A percentile compares a stretch with the other conserved stretches of the same genome.
Conservation (phyloP, 2,113 vertebrate species). For the Numida meleagris region DNA sequence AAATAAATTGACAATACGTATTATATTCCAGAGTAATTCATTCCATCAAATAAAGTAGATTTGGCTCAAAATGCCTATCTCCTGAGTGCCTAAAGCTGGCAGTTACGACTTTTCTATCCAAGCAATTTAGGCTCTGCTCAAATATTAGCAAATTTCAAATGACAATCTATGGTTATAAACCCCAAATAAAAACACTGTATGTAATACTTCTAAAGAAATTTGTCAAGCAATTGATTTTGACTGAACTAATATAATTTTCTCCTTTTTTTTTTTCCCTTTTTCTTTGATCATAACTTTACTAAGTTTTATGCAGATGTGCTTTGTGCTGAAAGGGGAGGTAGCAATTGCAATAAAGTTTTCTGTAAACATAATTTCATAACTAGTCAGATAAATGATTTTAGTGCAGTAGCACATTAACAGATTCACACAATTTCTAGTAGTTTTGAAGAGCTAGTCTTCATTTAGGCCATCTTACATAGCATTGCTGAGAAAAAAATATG, state of each 20-base stretch:
- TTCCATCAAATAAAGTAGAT: neutral
- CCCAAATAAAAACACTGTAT: neutral
- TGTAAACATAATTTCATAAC: neutral
- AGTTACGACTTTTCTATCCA: conserved; percentile 9
- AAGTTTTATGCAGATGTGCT: neutral
- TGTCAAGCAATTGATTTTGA: conserved; percentile 7
- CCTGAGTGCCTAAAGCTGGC: neutral
- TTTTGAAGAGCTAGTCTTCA: neutral
- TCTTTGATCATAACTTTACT: neutral
- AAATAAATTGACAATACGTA: neutral
- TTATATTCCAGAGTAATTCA: neutral
- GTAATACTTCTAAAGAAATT: neutral
- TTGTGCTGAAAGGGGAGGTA: neutral
- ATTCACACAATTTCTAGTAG: neutral
- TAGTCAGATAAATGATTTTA: neutral
- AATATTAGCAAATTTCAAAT: conserved; percentile 17
- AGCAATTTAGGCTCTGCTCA: neutral
- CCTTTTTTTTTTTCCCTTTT: neutral
- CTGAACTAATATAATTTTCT: neutral
- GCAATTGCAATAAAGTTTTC: neutral
- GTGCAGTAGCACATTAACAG: neutral
- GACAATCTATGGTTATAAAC: neutral
- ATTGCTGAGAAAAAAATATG: neutral
- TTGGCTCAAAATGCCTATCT: neutral
- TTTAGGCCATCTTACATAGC: neutral